Percentiles rank a stretch among this genome's conserved stretches.
Evolutionary conservation across 92 coral and sea anemone genomes (phyloP).

Genomic region (Umimayanthus chanpuru): DNA sequence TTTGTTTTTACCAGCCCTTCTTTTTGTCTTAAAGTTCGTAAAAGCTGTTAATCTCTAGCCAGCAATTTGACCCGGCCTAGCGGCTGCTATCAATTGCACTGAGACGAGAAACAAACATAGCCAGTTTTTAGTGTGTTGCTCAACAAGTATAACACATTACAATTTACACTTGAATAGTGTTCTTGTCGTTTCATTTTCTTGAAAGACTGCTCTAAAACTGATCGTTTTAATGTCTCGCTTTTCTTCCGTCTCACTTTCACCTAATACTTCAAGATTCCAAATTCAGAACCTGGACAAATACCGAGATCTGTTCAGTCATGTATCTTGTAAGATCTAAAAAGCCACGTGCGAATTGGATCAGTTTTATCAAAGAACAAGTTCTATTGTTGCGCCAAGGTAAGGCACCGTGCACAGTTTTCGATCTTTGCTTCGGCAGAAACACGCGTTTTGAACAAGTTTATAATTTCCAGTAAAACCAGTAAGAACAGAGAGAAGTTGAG

Average conservation of each 20-base stretch:
- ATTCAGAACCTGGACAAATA: not conserved
- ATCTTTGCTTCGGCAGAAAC: not conserved
- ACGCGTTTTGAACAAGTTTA: not conserved
- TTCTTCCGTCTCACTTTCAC: not conserved
- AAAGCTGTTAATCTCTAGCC: too few species aligned
- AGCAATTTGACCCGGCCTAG: not conserved
- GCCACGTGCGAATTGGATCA: conserved; percentile 30
- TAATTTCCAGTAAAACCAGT: not conserved
- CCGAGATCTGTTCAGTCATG: not conserved
- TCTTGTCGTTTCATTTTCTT: not conserved
- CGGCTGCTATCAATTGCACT: not conserved
- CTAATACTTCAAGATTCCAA: not conserved
- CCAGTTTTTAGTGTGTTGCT: too few species aligned
- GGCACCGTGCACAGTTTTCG: not conserved
- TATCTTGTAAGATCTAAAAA: not conserved
- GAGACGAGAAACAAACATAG: not conserved
- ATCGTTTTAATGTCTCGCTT: not conserved
- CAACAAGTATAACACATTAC: too few species aligned
- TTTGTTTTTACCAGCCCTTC: too few species aligned
- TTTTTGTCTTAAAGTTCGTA: not conserved
- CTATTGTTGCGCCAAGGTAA: conserved; percentile 5
- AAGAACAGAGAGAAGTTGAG: not conserved
- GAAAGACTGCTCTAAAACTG: not conserved
- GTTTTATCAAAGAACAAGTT: conserved; percentile 31
- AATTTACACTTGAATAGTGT: not conserved